These are phyloP conservation scores for Lethenteron camtschaticum DNA, from an alignment of 2,113 vertebrate species.

Conservation along the genomic window DNA sequence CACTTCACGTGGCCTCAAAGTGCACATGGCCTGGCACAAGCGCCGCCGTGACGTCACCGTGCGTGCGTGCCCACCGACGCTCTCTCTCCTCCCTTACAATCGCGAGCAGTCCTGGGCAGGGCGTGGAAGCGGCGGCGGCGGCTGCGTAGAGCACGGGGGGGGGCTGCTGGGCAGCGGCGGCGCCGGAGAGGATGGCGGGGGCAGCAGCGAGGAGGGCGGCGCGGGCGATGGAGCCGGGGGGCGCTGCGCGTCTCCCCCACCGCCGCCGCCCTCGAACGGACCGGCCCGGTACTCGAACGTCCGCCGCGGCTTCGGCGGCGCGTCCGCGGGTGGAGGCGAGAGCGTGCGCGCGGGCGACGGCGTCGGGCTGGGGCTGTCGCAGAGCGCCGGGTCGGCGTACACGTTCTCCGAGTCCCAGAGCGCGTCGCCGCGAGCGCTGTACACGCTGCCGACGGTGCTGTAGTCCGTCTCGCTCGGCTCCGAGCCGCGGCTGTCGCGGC, in stretches of 20 bases:
- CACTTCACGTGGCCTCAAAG: too few species aligned
- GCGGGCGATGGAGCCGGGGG: neutral
- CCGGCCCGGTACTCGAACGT: neutral
- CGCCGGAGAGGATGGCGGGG: neutral
- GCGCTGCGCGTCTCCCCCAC: neutral
- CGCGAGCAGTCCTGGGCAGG: too few species aligned
- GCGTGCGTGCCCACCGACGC: too few species aligned
- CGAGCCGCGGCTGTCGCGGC: neutral
- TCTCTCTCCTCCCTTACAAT: too few species aligned
- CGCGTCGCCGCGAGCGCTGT: neutral
- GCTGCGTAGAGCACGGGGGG: too few species aligned
- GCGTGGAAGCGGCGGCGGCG: too few species aligned
- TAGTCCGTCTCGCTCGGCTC: constrained; percentile 4
- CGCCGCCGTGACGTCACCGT: too few species aligned
- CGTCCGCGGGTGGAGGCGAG: neutral
- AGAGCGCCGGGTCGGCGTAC: neutral
- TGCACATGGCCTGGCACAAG: too few species aligned
- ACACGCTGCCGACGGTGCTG: neutral
- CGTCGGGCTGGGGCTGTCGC: neutral
- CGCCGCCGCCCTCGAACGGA: neutral
- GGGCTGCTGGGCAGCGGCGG: too few species aligned
- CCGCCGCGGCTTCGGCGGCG: constrained; percentile 5
- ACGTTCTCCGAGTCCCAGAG: neutral
- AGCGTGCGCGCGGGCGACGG: neutral
- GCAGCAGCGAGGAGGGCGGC: neutral